Base-by-base conservation (phyloP, 2,797 vertebrate species). In the Mionectes olivaceus region DNA sequence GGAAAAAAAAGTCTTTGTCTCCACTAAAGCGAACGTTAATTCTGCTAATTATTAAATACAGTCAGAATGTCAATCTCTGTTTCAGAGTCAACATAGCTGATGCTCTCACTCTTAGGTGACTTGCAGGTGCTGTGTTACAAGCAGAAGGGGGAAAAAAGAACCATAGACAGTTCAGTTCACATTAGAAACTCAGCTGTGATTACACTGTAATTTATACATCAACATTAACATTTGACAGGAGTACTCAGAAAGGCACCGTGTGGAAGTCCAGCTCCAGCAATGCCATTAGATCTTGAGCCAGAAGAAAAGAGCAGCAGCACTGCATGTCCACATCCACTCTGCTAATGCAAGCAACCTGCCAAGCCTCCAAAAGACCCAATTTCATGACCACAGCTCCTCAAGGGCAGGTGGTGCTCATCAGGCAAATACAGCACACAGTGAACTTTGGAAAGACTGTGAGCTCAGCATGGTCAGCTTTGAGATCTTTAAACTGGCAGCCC, bases 341-440 rank as follows among this genome's bases (percentile, higher is more conserved):
- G 10, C 86, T 93, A 93, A 93, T 87, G 75, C 90, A 95, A 96
- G 94, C 92, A 94, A 15, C 70, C 37, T 64, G 64, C 37, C 71
- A 87, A 60, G 41, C 14, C 79, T 57, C 73, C 37, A 53, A 70
- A 63, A 12, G 30, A 21, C 50, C 32, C 69, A 10, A 0, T 39
- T 60, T 30, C 56, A 47, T 1, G 24, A 39, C 15, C 52, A 46
- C n/a, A 70, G 78, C 27, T 56, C 61, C 89, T 49, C 37, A 80
- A 86, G 56, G 44, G 41, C 81, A 79, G 33, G 23, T 1, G 1
- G 22, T 55, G 37, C 24, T 64, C 35, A 19, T 1, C 7, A 28
- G 44, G 25, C 24, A 75, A 89, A 83, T 10, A 49, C 50, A 67
- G 57, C 14, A 30, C 46, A 37, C 14, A 25, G 28, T 13, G 11